phyloP scores from a whole-genome alignment of 2,797 vertebrate species.

The Microtus californicus region DNA sequence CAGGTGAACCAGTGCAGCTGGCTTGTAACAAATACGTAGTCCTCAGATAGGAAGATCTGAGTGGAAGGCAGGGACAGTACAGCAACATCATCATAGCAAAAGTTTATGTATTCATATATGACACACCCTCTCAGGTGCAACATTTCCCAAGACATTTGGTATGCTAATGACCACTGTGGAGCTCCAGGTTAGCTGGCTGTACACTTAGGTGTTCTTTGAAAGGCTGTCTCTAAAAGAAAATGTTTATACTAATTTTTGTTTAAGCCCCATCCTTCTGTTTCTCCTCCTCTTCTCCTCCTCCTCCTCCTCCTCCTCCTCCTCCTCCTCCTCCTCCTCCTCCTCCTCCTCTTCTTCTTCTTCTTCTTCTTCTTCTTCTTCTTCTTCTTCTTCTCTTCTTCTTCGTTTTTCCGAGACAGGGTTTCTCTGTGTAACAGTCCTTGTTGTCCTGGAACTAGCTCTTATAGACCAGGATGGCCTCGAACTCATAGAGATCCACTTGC shows the following conservation, averaged over 20 bases:
- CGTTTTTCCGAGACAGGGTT: no score
- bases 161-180: neutral
- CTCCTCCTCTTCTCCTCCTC: neutral
- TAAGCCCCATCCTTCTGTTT: neutral
- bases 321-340: no score
- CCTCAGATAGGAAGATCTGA: neutral
- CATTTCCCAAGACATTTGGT: neutral
- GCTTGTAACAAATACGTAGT: neutral
- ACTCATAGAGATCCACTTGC: no score
- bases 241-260: neutral
- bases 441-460: no score
- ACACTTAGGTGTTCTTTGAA: neutral
- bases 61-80: neutral
- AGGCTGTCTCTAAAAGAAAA: neutral
- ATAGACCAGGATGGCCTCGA: no score
- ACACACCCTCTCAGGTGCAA: neutral
- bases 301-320: no score
- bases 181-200: neutral
- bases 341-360: no score
- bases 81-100: constrained; percentile 1
- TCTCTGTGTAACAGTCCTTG: no score
- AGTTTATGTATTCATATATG: neutral
- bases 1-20: neutral
- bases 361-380: no score
- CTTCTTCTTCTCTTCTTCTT: no score